Evolutionary conservation across 2,888 invertebrate species (phyloP).

Genomic region (Tinea pellionella): DNA sequence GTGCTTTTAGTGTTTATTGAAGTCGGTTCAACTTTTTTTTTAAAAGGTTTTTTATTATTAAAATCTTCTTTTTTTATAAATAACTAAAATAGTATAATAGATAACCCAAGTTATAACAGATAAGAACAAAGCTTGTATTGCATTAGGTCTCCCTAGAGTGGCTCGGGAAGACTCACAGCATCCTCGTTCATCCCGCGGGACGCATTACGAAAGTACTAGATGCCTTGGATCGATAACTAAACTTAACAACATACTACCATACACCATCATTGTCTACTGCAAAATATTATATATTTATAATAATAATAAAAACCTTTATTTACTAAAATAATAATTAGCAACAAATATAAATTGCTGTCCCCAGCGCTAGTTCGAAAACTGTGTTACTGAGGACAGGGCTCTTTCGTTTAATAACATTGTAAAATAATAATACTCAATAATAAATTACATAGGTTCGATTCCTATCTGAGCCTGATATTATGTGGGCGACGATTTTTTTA

Average conservation of each 20-base stretch:
- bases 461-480: too few species aligned
- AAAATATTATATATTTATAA: background rate
- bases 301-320: background rate
- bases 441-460: too few species aligned
- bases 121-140: constrained; percentile 42
- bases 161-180: constrained; percentile 44
- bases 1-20: too few species aligned
- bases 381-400: too few species aligned
- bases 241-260: constrained; percentile 37
- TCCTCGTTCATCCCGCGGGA: constrained; percentile 52
- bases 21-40: too few species aligned
- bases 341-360: too few species aligned
- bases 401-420: too few species aligned
- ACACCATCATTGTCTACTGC: constrained; percentile 23
- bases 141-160: constrained; percentile 56
- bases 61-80: background rate
- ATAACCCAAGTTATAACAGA: background rate
- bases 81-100: background rate
- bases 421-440: too few species aligned
- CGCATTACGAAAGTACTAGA: constrained; percentile 63
- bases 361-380: too few species aligned
- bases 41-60: constrained; percentile 14
- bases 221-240: constrained; percentile 56
- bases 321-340: background rate
- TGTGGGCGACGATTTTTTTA: too few species aligned